Evolutionary conservation across 1,140 invertebrate species (phyloP), one percentile per base, ranked within the genome.

Genomic region (Drosophila littoralis): DNA sequence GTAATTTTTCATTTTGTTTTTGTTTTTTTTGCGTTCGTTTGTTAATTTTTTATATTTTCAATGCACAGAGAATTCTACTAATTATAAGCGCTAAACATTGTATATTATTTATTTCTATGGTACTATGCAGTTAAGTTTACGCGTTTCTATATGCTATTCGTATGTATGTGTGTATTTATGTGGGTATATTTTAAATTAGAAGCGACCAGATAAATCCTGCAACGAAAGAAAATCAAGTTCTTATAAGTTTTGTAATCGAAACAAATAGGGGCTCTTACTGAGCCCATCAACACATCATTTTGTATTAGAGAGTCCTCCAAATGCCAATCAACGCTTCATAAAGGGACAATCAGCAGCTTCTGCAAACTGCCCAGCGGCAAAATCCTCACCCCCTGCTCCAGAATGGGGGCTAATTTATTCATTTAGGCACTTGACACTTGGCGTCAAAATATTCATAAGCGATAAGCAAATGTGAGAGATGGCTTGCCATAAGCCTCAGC

Each of bases 171-270:
- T 80, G 40, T 68, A 15, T 78, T 59, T 82, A 64, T 82, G 64
- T 78, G 58, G 79, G 60, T 82, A 65, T 88, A 77, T 77, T 81
- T 83, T 83, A 88, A 75, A 86, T 86, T 71, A 88, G 76, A 86
- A 86, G 83, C 82, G 82, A 86, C 82, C 82, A 86, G 82, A 86
- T 86, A 83, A 79, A 88, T 86, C 82, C 82, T 86, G 72, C 50
- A 86, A 88, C 7, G 43, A 68, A 8, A 46, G 1, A 60, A 42
- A 12, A 17, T 28, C 22, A 28, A 5, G 22, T 28, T 28, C 22
- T 28, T 28, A 28, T 28, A 28, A 28, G 22, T 28, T 28, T 5
- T 28, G 22, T 28, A 28, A 28, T 28, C 22, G 22, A 28, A 28
- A 28, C 5, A 28, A 28, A 28, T 5, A 28, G 4, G 22, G 22